Percentiles rank a stretch among this genome's conserved stretches.
Evolutionary conservation across 2,888 invertebrate genomes (phyloP).

Genomic region (Drosophila tripunctata): DNA sequence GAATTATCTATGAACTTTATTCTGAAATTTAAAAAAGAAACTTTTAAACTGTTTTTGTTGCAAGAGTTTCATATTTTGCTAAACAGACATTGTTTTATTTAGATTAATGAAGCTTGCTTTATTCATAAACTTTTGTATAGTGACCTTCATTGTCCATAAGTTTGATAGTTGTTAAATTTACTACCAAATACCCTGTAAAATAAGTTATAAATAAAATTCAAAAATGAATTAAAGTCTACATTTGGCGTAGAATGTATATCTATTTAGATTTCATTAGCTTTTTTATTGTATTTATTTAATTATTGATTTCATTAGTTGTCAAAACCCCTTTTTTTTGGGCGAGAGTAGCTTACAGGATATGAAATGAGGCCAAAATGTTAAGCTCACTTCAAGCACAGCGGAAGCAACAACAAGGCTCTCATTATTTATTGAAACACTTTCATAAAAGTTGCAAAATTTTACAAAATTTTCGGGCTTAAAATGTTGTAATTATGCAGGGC

Average conservation of each 20-base stretch:
- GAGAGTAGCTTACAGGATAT: neutral
- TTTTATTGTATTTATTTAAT: neutral
- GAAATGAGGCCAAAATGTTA: constrained; percentile 54
- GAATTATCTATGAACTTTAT: too few species aligned
- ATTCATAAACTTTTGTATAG: too few species aligned
- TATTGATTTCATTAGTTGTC: neutral
- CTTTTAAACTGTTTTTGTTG: too few species aligned
- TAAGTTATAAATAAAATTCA: neutral
- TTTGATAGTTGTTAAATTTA: too few species aligned
- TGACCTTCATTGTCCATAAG: too few species aligned
- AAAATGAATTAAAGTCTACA: neutral
- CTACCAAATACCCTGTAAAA: neutral
- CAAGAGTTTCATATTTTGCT: too few species aligned
- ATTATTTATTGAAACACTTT: constrained; percentile 70
- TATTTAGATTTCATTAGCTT: neutral
- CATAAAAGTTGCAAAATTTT: constrained; percentile 60
- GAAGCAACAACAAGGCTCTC: constrained; percentile 28
- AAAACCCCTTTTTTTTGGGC: neutral
- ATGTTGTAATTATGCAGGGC: constrained; percentile 67
- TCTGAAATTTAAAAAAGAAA: too few species aligned
- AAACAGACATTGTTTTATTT: too few species aligned
- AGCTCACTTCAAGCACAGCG: constrained; percentile 20
- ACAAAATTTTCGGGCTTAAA: constrained; percentile 26
- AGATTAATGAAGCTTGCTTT: neutral
- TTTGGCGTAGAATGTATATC: neutral